Evolutionary conservation across 2,797 vertebrate genomes (phyloP), one percentile per base, ranked within the genome.

Genomic region (Sebastolobus altivelis): DNA sequence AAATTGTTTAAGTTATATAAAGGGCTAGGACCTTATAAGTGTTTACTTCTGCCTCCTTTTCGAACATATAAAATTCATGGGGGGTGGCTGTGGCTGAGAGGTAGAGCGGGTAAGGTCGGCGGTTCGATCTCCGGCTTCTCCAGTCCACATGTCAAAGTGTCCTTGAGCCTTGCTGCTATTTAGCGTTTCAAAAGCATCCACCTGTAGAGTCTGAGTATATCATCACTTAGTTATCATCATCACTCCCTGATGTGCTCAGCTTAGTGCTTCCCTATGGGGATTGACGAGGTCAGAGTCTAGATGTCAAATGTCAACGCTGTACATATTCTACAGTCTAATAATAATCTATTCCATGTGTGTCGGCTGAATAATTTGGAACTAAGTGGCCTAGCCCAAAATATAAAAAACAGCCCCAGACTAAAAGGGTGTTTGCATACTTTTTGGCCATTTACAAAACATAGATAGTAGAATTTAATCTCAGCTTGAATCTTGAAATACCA

Each of bases 181-280:
- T 3, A 31, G 31, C 31, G 5, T 37, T 37, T 37, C 35, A 37
- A 6, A 37, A 37, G 35, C 35, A 37, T 37, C 35, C 35, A 37
- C 35, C 35, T 9, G 8, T 37, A 37, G 35, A 6, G 4, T 37
- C 35, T 8, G 35, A 6, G 35, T 37, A 3, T 31, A 31, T 31
- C 31, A 4, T 5, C 31, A 31, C 31, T 31, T 6, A 37, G 35
- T 37, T 9, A 8, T 37, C 35, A 8, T 52, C 49, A n/a, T 20
- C 20, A 8, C 67, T 29, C 38, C 72, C 65, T 52, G 70, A 71
- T 70, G 83, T n/a, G 40, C 49, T 22, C 33, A 55, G 52, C 27
- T 60, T n/a, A 18, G 52, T n/a, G 43, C 67, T 18, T 60, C 56
- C 38, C 70, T n/a, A 37, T 35, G 33, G 14, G 25, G 25, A 60